A percentile compares a stretch with the other conserved stretches of the same genome.
phyloP scores from a whole-genome alignment of 2,888 invertebrate species.

The Nomada ruficornis region DNA sequence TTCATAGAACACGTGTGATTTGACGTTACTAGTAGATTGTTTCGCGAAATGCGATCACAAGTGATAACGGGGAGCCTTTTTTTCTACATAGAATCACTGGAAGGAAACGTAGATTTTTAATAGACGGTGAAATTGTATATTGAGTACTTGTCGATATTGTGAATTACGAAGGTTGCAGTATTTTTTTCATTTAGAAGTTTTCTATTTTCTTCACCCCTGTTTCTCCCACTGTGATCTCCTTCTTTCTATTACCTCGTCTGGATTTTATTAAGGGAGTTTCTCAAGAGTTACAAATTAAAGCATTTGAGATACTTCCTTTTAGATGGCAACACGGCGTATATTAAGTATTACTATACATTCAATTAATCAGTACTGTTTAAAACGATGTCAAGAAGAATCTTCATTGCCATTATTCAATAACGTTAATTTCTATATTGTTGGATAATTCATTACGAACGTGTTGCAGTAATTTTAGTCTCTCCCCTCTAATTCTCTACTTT shows the following conservation, averaged over 20 bases:
- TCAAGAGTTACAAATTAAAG: no score
- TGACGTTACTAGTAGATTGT: background rate
- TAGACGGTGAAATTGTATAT: background rate
- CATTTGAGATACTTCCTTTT: no score
- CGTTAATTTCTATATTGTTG: background rate
- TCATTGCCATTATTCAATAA: background rate
- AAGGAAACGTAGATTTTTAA: no score
- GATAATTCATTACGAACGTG: background rate
- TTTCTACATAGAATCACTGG: background rate
- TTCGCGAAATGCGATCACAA: background rate
- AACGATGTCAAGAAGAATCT: background rate
- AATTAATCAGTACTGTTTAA: no score
- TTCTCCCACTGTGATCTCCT: conserved; percentile 24
- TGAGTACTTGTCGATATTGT: conserved; percentile 9
- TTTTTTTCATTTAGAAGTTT: conserved; percentile 1
- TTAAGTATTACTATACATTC: no score
- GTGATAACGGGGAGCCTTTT: background rate
- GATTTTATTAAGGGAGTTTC: background rate
- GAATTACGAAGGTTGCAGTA: background rate
- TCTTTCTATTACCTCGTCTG: background rate
- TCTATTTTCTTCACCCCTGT: conserved; percentile 13
- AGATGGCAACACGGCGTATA: no score
- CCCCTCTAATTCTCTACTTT: background rate
- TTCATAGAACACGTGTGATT: background rate
- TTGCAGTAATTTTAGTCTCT: background rate